These are phyloP conservation scores for Dascillus cervinus DNA, from an alignment of 2,888 invertebrate species.

Conservation along the genomic window DNA sequence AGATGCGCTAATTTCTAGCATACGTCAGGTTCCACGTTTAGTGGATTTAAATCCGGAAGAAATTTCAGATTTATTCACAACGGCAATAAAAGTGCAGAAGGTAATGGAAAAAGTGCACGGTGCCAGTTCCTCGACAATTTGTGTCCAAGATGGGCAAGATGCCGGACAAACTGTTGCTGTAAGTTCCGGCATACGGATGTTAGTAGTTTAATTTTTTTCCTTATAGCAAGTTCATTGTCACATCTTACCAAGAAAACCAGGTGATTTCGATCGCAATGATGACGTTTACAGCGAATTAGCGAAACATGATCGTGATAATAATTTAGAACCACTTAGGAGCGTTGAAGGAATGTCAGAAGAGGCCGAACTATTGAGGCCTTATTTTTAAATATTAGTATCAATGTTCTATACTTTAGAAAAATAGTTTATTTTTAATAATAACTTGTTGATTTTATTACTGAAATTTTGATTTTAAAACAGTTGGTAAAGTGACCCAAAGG, in stretches of 20 bases:
- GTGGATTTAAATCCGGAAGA: constrained; percentile 61
- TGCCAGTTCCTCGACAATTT: constrained; percentile 64
- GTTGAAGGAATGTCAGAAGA: constrained; percentile 58
- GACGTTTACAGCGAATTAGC: constrained; percentile 68
- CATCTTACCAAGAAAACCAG: constrained; percentile 68
- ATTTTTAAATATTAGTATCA: no score
- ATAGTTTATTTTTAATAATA: no score
- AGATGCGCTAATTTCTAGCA: constrained; percentile 72
- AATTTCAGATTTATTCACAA: constrained; percentile 65
- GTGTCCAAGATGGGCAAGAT: constrained; percentile 78
- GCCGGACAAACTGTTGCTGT: constrained; percentile 86
- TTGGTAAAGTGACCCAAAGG: no score
- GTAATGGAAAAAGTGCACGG: constrained; percentile 61
- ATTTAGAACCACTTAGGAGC: constrained; percentile 44
- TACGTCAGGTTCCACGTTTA: constrained; percentile 56
- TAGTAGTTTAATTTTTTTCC: constrained; percentile 4
- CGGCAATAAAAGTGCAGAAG: constrained; percentile 54
- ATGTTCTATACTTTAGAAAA: no score
- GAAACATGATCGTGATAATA: constrained; percentile 57
- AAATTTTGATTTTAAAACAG: no score
- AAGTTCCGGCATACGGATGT: constrained; percentile 19
- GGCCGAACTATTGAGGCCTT: constrained; percentile 45
- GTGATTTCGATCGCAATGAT: constrained; percentile 75
- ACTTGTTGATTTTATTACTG: no score
- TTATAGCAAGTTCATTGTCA: constrained; percentile 84